Evolutionary conservation across 2,888 invertebrate species (phyloP), one percentile per base, ranked within the genome.

Genomic region (Polydrusus pterygomalis): DNA sequence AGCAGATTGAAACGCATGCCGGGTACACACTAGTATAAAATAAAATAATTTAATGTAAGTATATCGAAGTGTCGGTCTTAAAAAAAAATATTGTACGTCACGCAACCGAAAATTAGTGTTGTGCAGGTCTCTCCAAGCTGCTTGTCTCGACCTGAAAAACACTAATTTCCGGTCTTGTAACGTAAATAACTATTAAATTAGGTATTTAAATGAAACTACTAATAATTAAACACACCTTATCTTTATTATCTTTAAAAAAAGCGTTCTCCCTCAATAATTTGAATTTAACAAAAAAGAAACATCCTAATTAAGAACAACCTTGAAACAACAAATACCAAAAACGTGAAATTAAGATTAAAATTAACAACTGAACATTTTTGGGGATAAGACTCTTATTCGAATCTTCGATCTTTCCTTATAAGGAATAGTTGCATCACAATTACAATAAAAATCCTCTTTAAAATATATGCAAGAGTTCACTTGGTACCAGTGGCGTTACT

Each of bases 321-420:
- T 20, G 51, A 10, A 20, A 51, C 20, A 51, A 51, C 25, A 51
- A 51, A 51, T 51, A 51, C 20, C 51, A 18, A 51, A 3, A 20
- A 51, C 51, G 51, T 51, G 51, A 51, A 51, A 51, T 51, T 51
- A 51, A 25, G 51, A 51, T 51, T 51, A 51, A 51, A 51, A 8
- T 20, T 18, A 25, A 51, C 13, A 13, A 25, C 11, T 51, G 51
- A 34, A 34, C 34, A 5, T 25, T 34, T 34, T 34, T 34, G 7
- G 34, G 34, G 34, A 34, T 34, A 34, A 34, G 34, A 34, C 34
- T 34, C 34, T 34, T 9, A 7, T 25, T 18, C 10, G 20, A 20
- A 25, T 51, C 18, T 13, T 20, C 17, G 51, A 51, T 51, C 51
- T 10, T 51, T 20, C 51, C 51, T 51, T 51, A 51, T 51, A 51